Evolutionary conservation across 2,113 vertebrate genomes (phyloP).

Genomic region (Gymnogyps californianus): DNA sequence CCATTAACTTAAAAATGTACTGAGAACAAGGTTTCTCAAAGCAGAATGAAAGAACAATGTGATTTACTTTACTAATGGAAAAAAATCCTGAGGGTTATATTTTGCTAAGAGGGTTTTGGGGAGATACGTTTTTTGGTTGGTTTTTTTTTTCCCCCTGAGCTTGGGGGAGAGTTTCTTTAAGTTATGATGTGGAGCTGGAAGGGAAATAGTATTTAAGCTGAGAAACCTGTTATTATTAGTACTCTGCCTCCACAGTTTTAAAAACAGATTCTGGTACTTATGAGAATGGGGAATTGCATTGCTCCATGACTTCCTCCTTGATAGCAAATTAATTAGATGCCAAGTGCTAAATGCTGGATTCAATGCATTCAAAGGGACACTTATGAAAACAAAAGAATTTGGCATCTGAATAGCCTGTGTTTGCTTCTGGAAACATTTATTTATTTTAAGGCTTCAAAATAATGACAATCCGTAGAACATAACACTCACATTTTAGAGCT

Average conservation of each 20-base stretch:
- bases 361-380: conserved; percentile 1
- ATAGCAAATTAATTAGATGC: conserved; percentile 64
- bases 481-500: not conserved
- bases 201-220: conserved; percentile 42
- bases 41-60: not conserved
- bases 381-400: conserved; percentile 35
- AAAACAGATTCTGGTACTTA: conserved; percentile 53
- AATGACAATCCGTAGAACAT: not conserved
- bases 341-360: conserved; percentile 41
- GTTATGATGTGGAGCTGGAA: conserved; percentile 1
- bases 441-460: conserved; percentile 16
- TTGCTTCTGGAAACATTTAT: conserved; percentile 6
- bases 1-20: not conserved
- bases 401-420: not conserved
- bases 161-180: not conserved
- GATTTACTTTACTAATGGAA: not conserved
- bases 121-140: not conserved
- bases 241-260: conserved; percentile 54
- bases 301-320: not conserved
- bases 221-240: conserved; percentile 53
- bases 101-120: not conserved
- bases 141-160: not conserved
- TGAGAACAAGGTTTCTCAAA: not conserved
- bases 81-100: not conserved
- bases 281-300: conserved; percentile 7